Evolutionary conservation across 2,888 invertebrate genomes (phyloP).

Genomic region (Andricus quercusramuli): DNA sequence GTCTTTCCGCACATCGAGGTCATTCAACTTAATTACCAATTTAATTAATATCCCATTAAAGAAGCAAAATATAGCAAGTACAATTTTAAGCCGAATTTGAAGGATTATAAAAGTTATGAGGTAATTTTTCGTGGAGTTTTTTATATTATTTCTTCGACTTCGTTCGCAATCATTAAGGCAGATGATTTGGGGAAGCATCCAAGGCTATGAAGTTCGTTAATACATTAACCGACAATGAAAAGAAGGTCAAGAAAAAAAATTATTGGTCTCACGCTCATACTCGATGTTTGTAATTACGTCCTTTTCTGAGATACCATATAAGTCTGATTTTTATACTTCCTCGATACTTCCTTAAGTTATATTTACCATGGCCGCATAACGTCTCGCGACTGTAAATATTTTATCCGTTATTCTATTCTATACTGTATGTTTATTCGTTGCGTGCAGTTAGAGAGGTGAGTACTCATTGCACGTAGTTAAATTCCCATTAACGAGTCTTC

Average conservation of each 20-base stretch:
- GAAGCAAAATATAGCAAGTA: not conserved
- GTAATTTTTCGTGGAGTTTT: not conserved
- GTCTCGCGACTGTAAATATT: slow-evolving; percentile 6
- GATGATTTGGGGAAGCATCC: slow-evolving; percentile 5
- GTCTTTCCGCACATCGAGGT: not conserved
- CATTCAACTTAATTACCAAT: not conserved
- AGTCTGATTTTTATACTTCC: slow-evolving; percentile 19
- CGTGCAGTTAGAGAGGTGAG: not conserved
- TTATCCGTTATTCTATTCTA: slow-evolving; percentile 29
- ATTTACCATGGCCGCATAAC: slow-evolving; percentile 18
- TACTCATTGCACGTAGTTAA: slow-evolving; percentile 22
- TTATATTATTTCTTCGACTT: not conserved
- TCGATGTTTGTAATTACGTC: slow-evolving; percentile 17
- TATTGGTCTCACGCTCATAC: not conserved
- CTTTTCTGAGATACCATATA: slow-evolving; percentile 9
- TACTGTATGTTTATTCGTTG: slow-evolving; percentile 22
- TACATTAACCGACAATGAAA: slow-evolving; percentile 21
- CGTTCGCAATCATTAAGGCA: not conserved
- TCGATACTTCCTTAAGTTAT: slow-evolving; percentile 6
- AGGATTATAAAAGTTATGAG: not conserved
- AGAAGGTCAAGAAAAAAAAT: slow-evolving; percentile 12
- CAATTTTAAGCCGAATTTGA: not conserved
- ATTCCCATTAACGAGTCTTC: not conserved
- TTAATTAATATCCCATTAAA: not conserved
- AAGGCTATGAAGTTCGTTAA: slow-evolving; percentile 3